Base-by-base conservation (phyloP, 1,140 invertebrate genomes). In the Nomia melanderi region DNA sequence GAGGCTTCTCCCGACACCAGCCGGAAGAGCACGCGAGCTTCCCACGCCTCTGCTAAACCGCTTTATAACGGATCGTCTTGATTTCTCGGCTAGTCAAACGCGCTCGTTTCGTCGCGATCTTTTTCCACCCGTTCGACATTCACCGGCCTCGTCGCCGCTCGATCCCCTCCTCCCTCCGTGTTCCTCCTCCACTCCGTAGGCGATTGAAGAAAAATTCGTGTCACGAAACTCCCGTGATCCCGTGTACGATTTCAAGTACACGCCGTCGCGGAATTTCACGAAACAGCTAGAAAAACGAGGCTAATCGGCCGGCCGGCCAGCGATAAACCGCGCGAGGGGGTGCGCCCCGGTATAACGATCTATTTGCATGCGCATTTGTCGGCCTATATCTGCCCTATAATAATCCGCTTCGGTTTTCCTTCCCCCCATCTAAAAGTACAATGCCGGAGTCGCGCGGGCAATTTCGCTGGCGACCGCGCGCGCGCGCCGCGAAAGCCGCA, bases 41-140 rank as follows among this genome's bases (percentile, higher is more conserved):
- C 91, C 90, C 91, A 91, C 91, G 90, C 88, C 88, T 81, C 83
- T 62, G 62, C 81, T 81, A 87, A 89, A 88, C 87, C 84, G 88
- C 89, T 84, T 90, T 86, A 90, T 91, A 92, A 91, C 91, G 91
- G 89, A 79, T 88, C 85, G 83, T 82, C 87, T 82, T 75, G 78
- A 85, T 85, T 85, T 80, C 82, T 76, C 81, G 77, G 79, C 72
- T 78, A 54, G 77, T 69, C 80, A 73, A 81, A 79, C 74, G 77
- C 73, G 60, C 80, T 79, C 77, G 73, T 76, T 83, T 75, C 81
- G 80, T 60, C 62, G 54, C 70, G 54, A 56, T 64, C 59, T 44
- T 39, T n/a, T 47, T 27, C 25, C 23, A 7, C 25, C 31, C 23
- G 7, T 20, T n/a, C 47, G n/a, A 7, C 6, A 2, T 17, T 17